Evolutionary conservation across 2,113 vertebrate genomes (phyloP).

Genomic region (Grammomys surdaster): DNA sequence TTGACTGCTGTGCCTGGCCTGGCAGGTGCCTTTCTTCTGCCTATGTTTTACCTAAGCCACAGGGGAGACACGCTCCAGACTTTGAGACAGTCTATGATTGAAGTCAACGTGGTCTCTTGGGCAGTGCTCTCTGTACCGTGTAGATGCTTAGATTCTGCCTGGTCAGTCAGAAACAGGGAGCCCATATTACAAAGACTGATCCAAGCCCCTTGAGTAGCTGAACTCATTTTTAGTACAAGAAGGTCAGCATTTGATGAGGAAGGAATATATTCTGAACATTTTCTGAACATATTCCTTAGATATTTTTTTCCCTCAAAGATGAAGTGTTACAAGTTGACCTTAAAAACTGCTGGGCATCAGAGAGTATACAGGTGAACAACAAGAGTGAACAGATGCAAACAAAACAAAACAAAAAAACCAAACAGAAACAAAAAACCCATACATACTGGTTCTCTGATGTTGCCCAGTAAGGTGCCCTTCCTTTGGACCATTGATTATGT

Average conservation of each 20-base stretch:
- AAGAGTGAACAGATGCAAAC: not conserved
- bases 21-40: not conserved
- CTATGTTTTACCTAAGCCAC: not conserved
- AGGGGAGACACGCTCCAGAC: not conserved
- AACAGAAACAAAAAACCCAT: not conserved
- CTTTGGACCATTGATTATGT: rapidly evolving
- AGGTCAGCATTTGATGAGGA: constrained; percentile 19
- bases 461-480: not conserved
- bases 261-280: not conserved
- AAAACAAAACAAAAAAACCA: not conserved
- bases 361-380: not conserved
- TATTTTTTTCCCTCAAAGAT: not conserved
- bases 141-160: not conserved
- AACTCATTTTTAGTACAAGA: not conserved
- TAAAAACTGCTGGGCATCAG: not conserved
- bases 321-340: not conserved
- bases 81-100: not conserved
- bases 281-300: not conserved
- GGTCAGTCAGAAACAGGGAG: not conserved
- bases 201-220: not conserved
- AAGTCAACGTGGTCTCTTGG: not conserved
- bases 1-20: not conserved
- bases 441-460: not conserved
- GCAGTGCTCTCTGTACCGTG: not conserved
- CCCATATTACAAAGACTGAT: not conserved